phyloP scores from a whole-genome alignment of 2,113 vertebrate species.

The Trinectes maculatus region DNA sequence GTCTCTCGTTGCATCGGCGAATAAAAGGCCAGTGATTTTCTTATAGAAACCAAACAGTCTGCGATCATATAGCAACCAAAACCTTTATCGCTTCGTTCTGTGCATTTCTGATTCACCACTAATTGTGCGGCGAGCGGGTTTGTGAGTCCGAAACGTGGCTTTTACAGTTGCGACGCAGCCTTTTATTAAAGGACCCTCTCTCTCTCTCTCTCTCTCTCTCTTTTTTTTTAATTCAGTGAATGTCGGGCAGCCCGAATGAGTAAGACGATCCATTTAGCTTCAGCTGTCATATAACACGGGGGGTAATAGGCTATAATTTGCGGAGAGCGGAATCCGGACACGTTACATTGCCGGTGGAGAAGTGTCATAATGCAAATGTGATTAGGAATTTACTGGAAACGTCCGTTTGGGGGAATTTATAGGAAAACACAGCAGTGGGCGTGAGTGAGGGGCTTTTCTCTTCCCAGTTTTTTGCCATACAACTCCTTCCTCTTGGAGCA shows the following conservation, averaged over 20 bases:
- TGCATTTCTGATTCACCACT: constrained; percentile 18
- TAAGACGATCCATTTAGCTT: constrained; percentile 64
- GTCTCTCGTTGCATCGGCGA: not conserved
- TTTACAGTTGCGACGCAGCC: constrained; percentile 28
- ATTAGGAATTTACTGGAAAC: constrained; percentile 51
- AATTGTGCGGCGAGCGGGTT: constrained; percentile 24
- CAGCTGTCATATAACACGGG: constrained; percentile 49
- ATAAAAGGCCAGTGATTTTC: constrained; percentile 15
- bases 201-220: too few species aligned
- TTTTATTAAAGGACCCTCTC: constrained; percentile 46
- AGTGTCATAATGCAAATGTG: constrained; percentile 48
- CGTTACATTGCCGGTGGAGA: constrained; percentile 25
- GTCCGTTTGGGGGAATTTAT: constrained; percentile 57
- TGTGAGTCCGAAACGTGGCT: constrained; percentile 15
- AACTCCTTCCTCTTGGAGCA: constrained; percentile 83
- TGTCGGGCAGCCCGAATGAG: constrained; percentile 49
- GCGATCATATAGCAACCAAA: constrained; percentile 7
- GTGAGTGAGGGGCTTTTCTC: constrained; percentile 79
- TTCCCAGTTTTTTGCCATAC: constrained; percentile 81
- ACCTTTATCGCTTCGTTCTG: constrained; percentile 36
- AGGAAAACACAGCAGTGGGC: constrained; percentile 75
- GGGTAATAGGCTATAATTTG: constrained; percentile 42
- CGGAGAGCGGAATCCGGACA: constrained; percentile 43
- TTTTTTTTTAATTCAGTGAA: constrained; percentile 63
- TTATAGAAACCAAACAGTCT: not conserved